Evolutionary conservation across 2,888 invertebrate genomes (phyloP), one percentile per base, ranked within the genome.

Genomic region (Mythimna vitellina): DNA sequence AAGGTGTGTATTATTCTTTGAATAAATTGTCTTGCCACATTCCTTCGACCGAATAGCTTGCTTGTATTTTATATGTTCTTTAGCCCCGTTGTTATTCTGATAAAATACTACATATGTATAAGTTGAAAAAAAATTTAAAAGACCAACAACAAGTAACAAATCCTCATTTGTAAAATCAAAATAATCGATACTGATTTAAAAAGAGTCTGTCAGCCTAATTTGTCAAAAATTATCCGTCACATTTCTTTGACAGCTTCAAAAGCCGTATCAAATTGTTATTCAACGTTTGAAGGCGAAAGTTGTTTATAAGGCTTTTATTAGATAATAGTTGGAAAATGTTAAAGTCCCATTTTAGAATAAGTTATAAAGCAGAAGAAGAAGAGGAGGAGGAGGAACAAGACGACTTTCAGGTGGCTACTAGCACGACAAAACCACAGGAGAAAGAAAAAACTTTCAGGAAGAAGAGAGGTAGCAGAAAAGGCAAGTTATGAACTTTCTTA

Each of bases 301-400:
- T 29, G 35, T 58, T 5, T 10, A 35, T n/a, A 35, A 58, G 35
- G 35, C n/a, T n/a, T 58, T 57, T n/a, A 17, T 6, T 49, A 5
- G 4, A 25, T 46, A 35, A 10, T 7, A 42, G 12, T 10, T 35
- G 3, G 7, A 58, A 6, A 70, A 70, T 70, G 70, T 29, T 70
- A 20, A 70, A 38, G 53, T 70, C 70, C 14, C 70, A 32, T 70
- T 70, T 60, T 3, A 58, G 4, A 0, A 0, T 70, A 51, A 14
- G 0, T 29, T 22, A 29, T 12, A 22, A 29, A 22, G 29, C 49
- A 14, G 49, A 38, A 0, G 32, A 17, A 1, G 56, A 25, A 3
- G 68, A 67, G 14, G 49, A 63, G 0, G 68, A 67, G 14, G 49
- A 63, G 0, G 64, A 38, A 4, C 10, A 1, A 17, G n/a, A 57